Evolutionary conservation across 2,113 vertebrate genomes (phyloP).

Genomic region (Oriolus oriolus): DNA sequence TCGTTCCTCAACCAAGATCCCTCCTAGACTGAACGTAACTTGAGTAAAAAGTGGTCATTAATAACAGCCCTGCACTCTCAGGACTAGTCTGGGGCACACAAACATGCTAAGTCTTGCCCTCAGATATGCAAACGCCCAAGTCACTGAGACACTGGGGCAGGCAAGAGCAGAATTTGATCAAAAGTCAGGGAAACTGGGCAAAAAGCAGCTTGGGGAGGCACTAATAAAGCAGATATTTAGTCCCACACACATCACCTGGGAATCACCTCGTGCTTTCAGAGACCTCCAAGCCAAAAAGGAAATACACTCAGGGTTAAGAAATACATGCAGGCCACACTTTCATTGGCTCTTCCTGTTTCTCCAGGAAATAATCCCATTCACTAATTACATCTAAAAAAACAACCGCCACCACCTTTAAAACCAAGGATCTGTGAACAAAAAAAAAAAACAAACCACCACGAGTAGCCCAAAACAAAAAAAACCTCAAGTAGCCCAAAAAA

Average conservation of each 20-base stretch:
- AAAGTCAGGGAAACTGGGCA: not conserved
- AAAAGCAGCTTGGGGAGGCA: not conserved
- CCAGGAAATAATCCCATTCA: not conserved
- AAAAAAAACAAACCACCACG: no score
- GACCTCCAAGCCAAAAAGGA: not conserved
- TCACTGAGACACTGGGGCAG: not conserved
- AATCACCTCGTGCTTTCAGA: not conserved
- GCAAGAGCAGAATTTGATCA: not conserved
- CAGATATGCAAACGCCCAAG: not conserved
- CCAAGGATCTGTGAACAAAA: not conserved
- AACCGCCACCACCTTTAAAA: not conserved
- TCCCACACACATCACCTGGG: not conserved
- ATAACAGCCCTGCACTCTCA: not conserved
- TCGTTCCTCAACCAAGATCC: not conserved
- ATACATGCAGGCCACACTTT: not conserved
- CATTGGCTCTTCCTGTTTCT: not conserved
- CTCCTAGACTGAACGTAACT: not conserved
- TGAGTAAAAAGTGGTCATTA: not conserved
- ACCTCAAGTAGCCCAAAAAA: not conserved
- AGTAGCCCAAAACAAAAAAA: no score
- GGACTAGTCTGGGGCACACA: not conserved
- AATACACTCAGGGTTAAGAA: not conserved
- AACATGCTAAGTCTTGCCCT: not conserved
- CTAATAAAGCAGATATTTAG: not conserved
- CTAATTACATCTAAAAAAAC: not conserved